Evolutionary conservation across 1,140 invertebrate genomes (phyloP), one percentile per base, ranked within the genome.

Genomic region (Brachionus asplanchnoidis): DNA sequence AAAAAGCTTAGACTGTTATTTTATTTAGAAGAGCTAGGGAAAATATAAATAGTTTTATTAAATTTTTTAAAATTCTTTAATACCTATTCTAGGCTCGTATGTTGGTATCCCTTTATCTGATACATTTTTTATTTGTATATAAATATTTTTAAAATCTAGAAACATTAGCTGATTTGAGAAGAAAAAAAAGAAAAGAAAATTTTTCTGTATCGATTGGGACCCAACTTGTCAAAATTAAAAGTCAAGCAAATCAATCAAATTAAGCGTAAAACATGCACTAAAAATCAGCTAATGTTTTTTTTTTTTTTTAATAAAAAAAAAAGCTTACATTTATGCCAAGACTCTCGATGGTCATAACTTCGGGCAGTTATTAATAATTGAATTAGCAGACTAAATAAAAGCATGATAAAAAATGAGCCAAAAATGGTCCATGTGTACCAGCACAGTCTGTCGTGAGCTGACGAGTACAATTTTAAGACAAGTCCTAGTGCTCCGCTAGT

Each of bases 401-500:
- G 36, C 65, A 82, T 60, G 20, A 82, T 23, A 68, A 82, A 82
- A 82, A 82, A 82, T 23, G 79, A 82, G 40, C 53, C 79, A 36
- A 82, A 82, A 23, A 82, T 68, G 8, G 60, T 26, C 79, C 79
- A 82, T 20, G 79, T 82, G 53, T 82, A 82, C 79, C 79, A 82
- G 26, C 79, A 82, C 2, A 82, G 79, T 65, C 79, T 60, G 12
- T 53, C 79, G 11, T 82, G 53, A 42, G 79, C 79, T 4, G 79
- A 82, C 8, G 79, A 82, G 42, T 82, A 82, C 7, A 82, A 20
- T 68, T 26, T 60, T 12, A 82, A 12, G 8, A 82, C 53, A 23
- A 82, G 53, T n/a, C 79, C 79, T n/a, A 82, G 53, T 11, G 79
- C 79, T 11, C 79, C 79, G 26, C 23, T 44, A 68, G 50, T 20